A percentile compares a stretch with the other conserved stretches of the same genome.
phyloP scores from a whole-genome alignment of 2,888 invertebrate genomes.

The Achlya flavicornis region DNA sequence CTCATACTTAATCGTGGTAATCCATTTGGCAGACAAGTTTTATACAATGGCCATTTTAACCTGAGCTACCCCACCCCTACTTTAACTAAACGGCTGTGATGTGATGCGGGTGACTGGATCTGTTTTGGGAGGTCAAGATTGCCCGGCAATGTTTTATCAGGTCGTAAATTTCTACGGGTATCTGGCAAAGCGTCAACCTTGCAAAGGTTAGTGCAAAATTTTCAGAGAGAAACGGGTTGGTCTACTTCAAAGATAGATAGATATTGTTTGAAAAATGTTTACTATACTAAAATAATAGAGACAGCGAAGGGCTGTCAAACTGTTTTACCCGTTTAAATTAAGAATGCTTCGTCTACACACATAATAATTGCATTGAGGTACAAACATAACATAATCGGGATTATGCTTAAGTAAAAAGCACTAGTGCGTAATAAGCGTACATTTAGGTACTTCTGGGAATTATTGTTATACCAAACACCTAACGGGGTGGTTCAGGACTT shows the following conservation, averaged over 20 bases:
- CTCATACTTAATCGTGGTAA: conserved; percentile 77
- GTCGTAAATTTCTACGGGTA: conserved; percentile 77
- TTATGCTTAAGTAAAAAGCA: too few species aligned
- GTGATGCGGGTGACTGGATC: conserved; percentile 38
- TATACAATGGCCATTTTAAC: conserved; percentile 54
- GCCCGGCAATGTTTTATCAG: conserved; percentile 73
- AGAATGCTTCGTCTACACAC: too few species aligned
- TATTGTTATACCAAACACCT: too few species aligned
- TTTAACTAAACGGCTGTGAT: conserved; percentile 24
- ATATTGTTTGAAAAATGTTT: conserved; percentile 24
- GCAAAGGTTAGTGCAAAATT: conserved; percentile 65
- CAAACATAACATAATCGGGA: too few species aligned
- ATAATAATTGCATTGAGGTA: too few species aligned
- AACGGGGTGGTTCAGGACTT: too few species aligned
- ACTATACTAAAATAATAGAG: too few species aligned
- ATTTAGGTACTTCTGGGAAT: too few species aligned
- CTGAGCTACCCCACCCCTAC: conserved; percentile 48
- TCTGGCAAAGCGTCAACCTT: conserved; percentile 71
- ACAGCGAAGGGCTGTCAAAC: too few species aligned
- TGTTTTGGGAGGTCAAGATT: conserved; percentile 54
- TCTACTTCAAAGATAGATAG: conserved; percentile 31
- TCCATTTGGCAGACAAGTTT: conserved; percentile 77
- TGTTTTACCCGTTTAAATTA: too few species aligned
- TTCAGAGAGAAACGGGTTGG: conserved; percentile 50
- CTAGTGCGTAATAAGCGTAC: too few species aligned